Evolutionary conservation across 1,140 invertebrate genomes (phyloP), one percentile per base, ranked within the genome.

Genomic region (Plodia interpunctella): DNA sequence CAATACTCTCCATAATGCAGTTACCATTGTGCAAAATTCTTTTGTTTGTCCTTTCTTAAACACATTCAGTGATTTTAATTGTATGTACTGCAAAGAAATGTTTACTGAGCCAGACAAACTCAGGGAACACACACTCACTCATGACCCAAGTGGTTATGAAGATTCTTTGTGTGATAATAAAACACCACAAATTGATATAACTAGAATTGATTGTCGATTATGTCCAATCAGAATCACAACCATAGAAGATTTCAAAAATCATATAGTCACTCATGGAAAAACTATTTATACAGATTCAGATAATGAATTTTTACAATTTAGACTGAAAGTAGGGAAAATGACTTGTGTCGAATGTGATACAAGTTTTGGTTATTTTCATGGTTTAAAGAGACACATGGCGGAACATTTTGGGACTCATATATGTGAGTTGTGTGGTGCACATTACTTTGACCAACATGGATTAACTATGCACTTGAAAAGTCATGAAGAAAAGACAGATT

Each of bases 1-100:
- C 0, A 76, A 68, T 56, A 52, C 60, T 0, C 52, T 63, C 5
- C 56, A 64, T 5, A 83, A 87, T 49, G 65, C 77, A 6, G 59
- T 76, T 2, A 72, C 72, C 0, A 68, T 88, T 52, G 71, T 88
- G 0, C 80, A 87, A 38, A 80, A 76, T 15, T 87, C 86, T 0
- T 87, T 70, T 13, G 78, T 77, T 0, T 86, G 83, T 61, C 86
- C 86, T 0, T 88, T 88, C 50, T 72, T 78, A 11, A 86, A 75
- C 0, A 78, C 78, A 0, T 85, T 82, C 49, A 87, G 86, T 17
- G 76, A 86, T 44, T 87, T 80, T 51, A 83, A 70, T 61, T 87
- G 86, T 49, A 60, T 83, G 0, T 88, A 88, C 55, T 88, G 86
- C 57, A 74, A 74, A 52, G 58, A 77, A 53, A 62, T 80, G 11